Conservation (phyloP, 2,888 invertebrate species). For the Acanthosepion pharaonis region DNA sequence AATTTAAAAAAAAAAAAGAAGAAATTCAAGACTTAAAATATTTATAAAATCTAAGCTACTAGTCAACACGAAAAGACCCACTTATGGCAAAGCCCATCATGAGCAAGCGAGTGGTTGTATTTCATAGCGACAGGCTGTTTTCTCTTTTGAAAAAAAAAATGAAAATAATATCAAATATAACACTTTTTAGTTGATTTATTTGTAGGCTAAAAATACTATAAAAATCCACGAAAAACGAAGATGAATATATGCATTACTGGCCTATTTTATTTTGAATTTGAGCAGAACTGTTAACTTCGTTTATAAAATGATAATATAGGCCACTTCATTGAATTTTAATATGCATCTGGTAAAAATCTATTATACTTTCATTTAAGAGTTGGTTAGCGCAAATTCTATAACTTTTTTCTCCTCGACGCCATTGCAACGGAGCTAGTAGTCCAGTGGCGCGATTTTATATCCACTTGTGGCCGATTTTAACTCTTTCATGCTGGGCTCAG, state of each 20-base stretch:
- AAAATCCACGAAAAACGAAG: too few relatives aligned
- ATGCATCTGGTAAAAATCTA: not conserved
- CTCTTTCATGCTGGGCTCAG: not conserved
- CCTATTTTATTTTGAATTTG: not conserved
- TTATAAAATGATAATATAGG: constrained; percentile 8
- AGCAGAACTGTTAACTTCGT: not conserved
- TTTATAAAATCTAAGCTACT: not conserved
- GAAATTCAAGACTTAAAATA: not conserved
- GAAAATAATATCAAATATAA: too few relatives aligned
- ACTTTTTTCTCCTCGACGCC: constrained; percentile 33
- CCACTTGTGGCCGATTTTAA: constrained; percentile 33
- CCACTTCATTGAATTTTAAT: not conserved
- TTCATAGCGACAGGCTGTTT: constrained; percentile 2
- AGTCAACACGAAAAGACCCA: not conserved
- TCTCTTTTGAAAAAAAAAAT: not conserved
- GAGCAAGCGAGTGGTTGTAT: constrained; percentile 16
- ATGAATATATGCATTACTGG: not conserved
- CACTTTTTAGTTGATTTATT: too few relatives aligned
- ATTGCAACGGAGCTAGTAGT: not conserved
- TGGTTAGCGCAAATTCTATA: constrained; percentile 20
- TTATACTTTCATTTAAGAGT: not conserved
- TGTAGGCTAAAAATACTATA: too few relatives aligned
- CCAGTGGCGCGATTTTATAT: constrained; percentile 9
- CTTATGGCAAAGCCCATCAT: not conserved
- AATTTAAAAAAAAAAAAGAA: not conserved